Percentiles rank a stretch among this genome's conserved stretches.
Conservation (phyloP, 2,888 invertebrate genomes). For the Parochlus steinenii region DNA sequence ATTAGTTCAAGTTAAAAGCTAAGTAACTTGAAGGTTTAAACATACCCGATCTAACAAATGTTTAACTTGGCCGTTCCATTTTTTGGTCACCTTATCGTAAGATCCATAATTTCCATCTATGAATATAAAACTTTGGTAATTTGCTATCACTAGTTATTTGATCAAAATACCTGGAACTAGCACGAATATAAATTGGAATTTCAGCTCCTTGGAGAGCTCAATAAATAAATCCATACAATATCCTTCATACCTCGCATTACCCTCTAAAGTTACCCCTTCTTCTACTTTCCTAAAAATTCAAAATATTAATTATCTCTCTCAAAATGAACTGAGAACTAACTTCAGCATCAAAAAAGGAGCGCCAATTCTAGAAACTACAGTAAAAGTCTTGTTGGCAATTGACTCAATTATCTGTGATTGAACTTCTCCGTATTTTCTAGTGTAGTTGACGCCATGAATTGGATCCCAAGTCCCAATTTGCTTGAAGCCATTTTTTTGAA, state of each 20-base stretch:
- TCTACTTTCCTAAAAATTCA: constrained; percentile 26
- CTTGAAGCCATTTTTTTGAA: constrained; percentile 39
- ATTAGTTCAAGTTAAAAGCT: background rate
- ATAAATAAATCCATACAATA: constrained; percentile 82
- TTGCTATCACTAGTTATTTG: constrained; percentile 5
- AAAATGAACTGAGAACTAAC: no score
- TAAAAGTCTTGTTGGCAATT: constrained; percentile 12
- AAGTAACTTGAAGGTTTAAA: constrained; percentile 13
- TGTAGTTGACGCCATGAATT: constrained; percentile 1
- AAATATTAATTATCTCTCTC: no score
- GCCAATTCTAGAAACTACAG: constrained; percentile 9
- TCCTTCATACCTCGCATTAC: constrained; percentile 69
- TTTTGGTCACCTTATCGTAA: constrained; percentile 47
- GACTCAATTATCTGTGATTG: background rate
- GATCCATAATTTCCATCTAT: constrained; percentile 41
- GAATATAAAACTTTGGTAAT: background rate
- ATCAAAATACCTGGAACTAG: constrained; percentile 45
- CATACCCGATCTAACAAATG: constrained; percentile 60
- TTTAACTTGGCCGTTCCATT: constrained; percentile 65
- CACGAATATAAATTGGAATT: constrained; percentile 53
- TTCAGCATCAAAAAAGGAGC: constrained; percentile 12
- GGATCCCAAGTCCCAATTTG: constrained; percentile 31
- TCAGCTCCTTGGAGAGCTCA: constrained; percentile 51
- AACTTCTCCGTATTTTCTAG: background rate
- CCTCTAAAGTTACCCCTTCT: constrained; percentile 41